phyloP scores from a whole-genome alignment of 2,888 invertebrate species.

The Drosophila pseudotalamancana region DNA sequence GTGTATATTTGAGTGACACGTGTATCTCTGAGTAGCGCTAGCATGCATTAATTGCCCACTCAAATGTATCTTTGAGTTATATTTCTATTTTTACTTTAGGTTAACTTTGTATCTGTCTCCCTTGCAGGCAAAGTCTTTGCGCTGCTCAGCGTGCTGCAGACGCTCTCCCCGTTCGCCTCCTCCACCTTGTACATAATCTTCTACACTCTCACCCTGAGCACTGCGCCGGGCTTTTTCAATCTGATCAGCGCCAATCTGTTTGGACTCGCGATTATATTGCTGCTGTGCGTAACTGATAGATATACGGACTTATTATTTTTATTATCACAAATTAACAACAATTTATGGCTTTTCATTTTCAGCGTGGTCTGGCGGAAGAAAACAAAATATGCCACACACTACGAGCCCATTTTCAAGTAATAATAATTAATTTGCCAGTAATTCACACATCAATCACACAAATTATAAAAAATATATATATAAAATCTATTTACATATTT shows the following conservation, averaged over 20 bases:
- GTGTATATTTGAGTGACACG: background rate
- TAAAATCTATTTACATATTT: slow-evolving; percentile 17
- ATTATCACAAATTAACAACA: background rate
- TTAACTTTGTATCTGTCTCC: background rate
- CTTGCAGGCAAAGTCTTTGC: slow-evolving; percentile 88
- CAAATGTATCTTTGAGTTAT: background rate
- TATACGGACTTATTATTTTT: slow-evolving; percentile 1
- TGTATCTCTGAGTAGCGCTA: background rate
- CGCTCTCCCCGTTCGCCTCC: slow-evolving; percentile 86
- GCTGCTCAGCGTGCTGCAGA: slow-evolving; percentile 87
- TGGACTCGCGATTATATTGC: slow-evolving; percentile 58
- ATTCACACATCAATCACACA: slow-evolving; percentile 42
- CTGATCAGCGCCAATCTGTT: slow-evolving; percentile 85
- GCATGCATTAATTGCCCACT: no score
- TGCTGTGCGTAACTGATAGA: slow-evolving; percentile 61
- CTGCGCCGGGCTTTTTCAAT: slow-evolving; percentile 87
- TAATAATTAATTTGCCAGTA: slow-evolving; percentile 11
- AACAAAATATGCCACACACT: slow-evolving; percentile 44
- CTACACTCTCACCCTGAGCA: slow-evolving; percentile 86
- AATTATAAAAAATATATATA: slow-evolving; percentile 5
- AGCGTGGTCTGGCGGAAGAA: slow-evolving; percentile 70
- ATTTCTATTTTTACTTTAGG: background rate
- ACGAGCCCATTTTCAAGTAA: slow-evolving; percentile 61
- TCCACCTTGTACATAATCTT: slow-evolving; percentile 87
- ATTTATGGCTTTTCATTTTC: slow-evolving; percentile 13